Base-by-base conservation (phyloP, 2,113 vertebrate species). In the Oxygymnocypris stewartii region DNA sequence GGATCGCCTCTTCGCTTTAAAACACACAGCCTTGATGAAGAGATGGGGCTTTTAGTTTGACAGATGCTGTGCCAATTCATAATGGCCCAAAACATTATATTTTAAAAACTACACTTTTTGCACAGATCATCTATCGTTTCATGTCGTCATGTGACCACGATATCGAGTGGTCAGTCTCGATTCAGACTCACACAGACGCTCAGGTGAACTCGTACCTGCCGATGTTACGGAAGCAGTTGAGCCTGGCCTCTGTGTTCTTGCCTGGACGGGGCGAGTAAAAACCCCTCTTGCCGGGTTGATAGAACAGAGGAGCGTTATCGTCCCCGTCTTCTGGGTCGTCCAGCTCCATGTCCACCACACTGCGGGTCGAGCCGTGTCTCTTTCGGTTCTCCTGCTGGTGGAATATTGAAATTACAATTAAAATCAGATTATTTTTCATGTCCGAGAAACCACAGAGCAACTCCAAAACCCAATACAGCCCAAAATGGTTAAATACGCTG, bases 201-300 rank as follows among this genome's bases (percentile, higher is more conserved):
- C 4, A 14, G 11, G 3, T 5, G 4, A 61, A 3, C 49, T 47
- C 82, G 0, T 94, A 99, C 98, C 98, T 97, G 94, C 98, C 98
- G 86, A 99, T 99, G 91, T 99, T 99, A 84, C 98, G 95, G 95
- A 99, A 99, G 93, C 98, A 99, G 91, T 99, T 99, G 89, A 99
- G 93, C 81, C 98, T 95, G 86, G 98, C 98, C 90, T 99, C 98
- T 11, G 98, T 99, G 89, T 98, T 99, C 95, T 99, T 99, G 88
- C 98, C 98, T n/a, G 98, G 97, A 49, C 98, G 95, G 65, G 98
- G 98, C 14, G 97, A 99, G 92, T 99, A 99, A 93, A 99, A 99
- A 0, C 98, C 98, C 89, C 98, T 94, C 92, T 99, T 99, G 37
- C 98, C 98, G 73, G 98, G 98, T 51, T 99, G 98, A 91, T 99